These are phyloP conservation scores for Nixonia krombeini DNA, from an alignment of 1,140 invertebrate species.

Conservation along the genomic window DNA sequence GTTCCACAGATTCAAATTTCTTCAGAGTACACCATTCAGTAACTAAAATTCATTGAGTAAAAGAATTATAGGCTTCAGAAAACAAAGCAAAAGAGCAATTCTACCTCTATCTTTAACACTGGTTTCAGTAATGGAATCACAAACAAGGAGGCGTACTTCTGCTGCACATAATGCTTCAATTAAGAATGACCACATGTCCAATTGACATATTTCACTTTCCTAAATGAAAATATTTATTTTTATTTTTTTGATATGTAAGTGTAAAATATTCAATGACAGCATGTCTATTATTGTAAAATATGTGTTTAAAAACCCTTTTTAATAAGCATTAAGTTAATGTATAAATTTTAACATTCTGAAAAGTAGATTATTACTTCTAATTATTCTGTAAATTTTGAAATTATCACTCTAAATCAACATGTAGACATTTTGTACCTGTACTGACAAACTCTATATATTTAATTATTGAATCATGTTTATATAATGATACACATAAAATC, in stretches of 20 bases:
- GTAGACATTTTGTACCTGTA: too few species aligned
- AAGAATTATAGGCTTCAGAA: not conserved
- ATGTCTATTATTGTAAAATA: too few species aligned
- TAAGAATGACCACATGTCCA: conserved; percentile 55
- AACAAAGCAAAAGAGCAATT: conserved; percentile 9
- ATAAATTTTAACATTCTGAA: too few species aligned
- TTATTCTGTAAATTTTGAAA: too few species aligned
- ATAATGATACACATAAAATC: too few species aligned
- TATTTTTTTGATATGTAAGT: too few species aligned
- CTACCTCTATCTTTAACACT: conserved; percentile 60
- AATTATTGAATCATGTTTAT: too few species aligned
- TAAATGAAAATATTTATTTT: conserved; percentile 42
- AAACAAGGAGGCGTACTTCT: conserved; percentile 60
- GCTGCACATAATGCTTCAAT: conserved; percentile 48
- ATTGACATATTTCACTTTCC: conserved; percentile 58
- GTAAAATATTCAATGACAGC: conserved; percentile 14
- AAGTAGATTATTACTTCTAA: too few species aligned
- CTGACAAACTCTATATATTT: too few species aligned
- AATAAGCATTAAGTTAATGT: too few species aligned
- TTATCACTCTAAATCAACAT: too few species aligned
- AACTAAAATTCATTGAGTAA: conserved; percentile 55
- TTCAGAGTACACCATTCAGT: conserved; percentile 78
- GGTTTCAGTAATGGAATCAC: conserved; percentile 62
- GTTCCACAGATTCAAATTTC: conserved; percentile 82
- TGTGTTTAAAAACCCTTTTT: too few species aligned